Percentiles rank a stretch among this genome's conserved stretches.
phyloP scores from a whole-genome alignment of 1,140 invertebrate species.

The Intoshia linei region DNA sequence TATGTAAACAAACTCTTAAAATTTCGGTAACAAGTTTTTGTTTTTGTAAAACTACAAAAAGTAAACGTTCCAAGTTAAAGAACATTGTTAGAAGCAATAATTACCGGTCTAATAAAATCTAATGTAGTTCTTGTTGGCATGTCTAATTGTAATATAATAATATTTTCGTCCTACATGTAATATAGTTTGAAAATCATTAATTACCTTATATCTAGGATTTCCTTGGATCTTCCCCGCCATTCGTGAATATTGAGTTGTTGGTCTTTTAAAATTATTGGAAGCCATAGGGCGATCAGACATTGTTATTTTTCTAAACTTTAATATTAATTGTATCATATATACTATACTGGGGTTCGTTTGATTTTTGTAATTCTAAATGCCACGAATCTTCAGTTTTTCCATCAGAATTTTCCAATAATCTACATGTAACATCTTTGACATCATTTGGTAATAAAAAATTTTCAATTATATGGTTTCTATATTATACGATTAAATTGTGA shows the following conservation, averaged over 20 bases:
- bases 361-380: background rate
- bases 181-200: slow-evolving; percentile 2
- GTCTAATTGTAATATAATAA: slow-evolving; percentile 43
- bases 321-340: background rate
- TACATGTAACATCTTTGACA: background rate
- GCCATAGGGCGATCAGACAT: slow-evolving; percentile 31
- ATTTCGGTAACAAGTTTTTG: no score
- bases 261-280: slow-evolving; percentile 29
- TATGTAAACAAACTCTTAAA: no score
- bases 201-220: slow-evolving; percentile 26
- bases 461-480: background rate
- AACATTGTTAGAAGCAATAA: no score
- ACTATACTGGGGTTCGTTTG: slow-evolving; percentile 1
- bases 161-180: slow-evolving; percentile 39
- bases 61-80: no score
- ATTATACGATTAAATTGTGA: background rate
- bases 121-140: slow-evolving; percentile 40
- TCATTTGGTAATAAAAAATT: background rate
- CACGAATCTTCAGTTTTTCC: background rate
- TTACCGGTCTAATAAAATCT: slow-evolving; percentile 40
- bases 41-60: no score
- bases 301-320: slow-evolving; percentile 10
- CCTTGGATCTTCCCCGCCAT: slow-evolving; percentile 29
- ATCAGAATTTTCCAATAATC: background rate
- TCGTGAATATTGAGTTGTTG: slow-evolving; percentile 37